Evolutionary conservation across 2,113 vertebrate genomes (phyloP).

Genomic region (Ameiurus melas): DNA sequence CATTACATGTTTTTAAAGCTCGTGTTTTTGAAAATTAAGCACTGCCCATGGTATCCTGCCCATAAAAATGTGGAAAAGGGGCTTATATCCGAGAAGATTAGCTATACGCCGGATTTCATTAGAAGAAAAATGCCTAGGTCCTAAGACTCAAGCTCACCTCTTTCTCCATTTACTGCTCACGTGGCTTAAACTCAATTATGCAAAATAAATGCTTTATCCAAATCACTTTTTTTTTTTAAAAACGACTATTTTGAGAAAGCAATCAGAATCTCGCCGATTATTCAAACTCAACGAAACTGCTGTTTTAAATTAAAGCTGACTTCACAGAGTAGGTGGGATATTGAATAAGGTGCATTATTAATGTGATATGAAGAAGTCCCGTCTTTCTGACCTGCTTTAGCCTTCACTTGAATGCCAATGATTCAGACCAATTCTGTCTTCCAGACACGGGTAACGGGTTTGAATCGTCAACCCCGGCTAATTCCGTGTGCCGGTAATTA

Average conservation of each 20-base stretch:
- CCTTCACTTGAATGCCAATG: constrained; percentile 20
- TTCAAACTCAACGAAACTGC: constrained; percentile 20
- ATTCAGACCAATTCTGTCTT: constrained; percentile 36
- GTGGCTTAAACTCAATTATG: neutral
- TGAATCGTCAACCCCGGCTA: constrained; percentile 38
- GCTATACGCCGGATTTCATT: neutral
- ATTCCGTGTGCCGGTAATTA: constrained; percentile 52
- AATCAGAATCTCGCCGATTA: neutral
- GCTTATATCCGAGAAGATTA: neutral
- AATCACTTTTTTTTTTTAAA: too few relatives aligned
- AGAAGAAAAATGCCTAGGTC: neutral
- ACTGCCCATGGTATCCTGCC: neutral
- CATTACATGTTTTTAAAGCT: too few relatives aligned
- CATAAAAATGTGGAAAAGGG: too few relatives aligned
- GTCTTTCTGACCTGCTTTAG: constrained; percentile 12
- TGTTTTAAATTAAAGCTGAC: constrained; percentile 41
- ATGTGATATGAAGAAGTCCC: constrained; percentile 39
- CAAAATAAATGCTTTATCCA: neutral
- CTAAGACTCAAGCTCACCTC: neutral
- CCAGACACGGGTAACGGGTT: constrained; percentile 30
- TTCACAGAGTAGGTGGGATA: constrained; percentile 43
- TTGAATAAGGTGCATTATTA: constrained; percentile 50
- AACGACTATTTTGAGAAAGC: neutral
- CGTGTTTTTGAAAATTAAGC: neutral
- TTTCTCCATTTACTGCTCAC: neutral